phyloP scores from a whole-genome alignment of 2,113 vertebrate genomes.

The Hipposideros armiger region DNA sequence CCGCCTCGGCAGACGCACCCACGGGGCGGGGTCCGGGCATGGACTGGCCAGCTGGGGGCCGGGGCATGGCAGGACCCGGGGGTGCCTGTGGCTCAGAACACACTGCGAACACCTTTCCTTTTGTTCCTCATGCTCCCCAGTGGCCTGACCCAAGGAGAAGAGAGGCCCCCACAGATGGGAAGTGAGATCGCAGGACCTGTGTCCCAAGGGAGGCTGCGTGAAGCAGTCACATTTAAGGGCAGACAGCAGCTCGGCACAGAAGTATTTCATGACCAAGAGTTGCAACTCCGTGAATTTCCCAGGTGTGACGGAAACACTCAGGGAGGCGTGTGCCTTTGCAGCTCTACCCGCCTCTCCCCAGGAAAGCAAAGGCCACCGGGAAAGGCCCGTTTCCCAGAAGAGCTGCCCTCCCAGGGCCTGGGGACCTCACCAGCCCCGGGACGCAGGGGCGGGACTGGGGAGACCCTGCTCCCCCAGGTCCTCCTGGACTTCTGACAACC shows the following conservation, averaged over 20 bases:
- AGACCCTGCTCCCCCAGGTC: background rate
- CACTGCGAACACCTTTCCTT: background rate
- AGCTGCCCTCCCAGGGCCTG: background rate
- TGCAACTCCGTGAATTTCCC: background rate
- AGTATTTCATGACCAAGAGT: rapidly evolving
- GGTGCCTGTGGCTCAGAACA: rapidly evolving
- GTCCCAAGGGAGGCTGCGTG: background rate
- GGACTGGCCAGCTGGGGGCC: too few relatives aligned
- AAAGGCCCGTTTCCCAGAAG: background rate
- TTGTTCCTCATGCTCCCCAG: background rate
- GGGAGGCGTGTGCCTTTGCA: background rate
- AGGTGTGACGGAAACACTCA: background rate
- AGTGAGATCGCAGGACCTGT: rapidly evolving
- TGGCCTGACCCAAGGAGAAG: background rate
- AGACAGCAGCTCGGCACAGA: background rate
- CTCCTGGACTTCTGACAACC: background rate
- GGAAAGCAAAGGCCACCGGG: background rate
- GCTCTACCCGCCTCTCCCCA: rapidly evolving
- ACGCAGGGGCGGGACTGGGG: too few relatives aligned
- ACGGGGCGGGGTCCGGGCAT: too few relatives aligned
- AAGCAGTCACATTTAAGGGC: rapidly evolving
- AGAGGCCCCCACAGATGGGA: background rate
- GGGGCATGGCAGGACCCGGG: rapidly evolving
- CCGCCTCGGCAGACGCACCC: too few relatives aligned
- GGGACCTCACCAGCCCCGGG: background rate